Percentiles rank a stretch among this genome's conserved stretches.
Evolutionary conservation across 2,888 invertebrate species (phyloP).

Genomic region (Chalcosyrphus nemorum): DNA sequence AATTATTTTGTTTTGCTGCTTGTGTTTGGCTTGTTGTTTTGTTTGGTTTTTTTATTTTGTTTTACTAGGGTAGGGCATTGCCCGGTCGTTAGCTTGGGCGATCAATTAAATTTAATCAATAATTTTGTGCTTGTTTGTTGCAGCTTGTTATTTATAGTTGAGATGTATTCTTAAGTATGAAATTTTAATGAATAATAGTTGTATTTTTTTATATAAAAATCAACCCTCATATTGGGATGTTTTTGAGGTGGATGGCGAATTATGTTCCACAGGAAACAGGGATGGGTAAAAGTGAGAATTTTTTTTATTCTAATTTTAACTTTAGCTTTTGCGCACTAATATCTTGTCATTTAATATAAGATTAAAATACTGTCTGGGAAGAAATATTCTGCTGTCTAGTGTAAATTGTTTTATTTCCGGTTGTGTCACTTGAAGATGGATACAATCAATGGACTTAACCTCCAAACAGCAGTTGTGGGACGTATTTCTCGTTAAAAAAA

Average conservation of each 20-base stretch:
- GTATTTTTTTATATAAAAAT: background rate
- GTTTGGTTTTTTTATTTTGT: background rate
- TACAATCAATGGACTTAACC: background rate
- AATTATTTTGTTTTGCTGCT: slow-evolving; percentile 49
- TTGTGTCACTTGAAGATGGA: background rate
- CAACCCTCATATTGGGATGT: background rate
- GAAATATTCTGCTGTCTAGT: background rate
- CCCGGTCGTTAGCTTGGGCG: slow-evolving; percentile 10
- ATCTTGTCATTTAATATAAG: background rate
- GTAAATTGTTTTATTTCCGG: background rate
- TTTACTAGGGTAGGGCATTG: slow-evolving; percentile 54
- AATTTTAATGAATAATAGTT: background rate
- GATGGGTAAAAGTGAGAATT: background rate
- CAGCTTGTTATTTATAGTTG: slow-evolving; percentile 4
- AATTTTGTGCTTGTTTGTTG: slow-evolving; percentile 18
- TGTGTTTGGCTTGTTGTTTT: background rate
- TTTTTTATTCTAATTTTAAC: background rate
- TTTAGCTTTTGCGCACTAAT: background rate
- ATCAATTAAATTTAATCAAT: slow-evolving; percentile 64
- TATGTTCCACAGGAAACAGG: background rate
- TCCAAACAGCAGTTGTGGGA: too few relatives aligned
- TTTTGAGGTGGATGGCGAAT: background rate
- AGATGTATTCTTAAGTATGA: background rate
- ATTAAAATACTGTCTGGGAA: background rate
- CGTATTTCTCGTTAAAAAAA: too few relatives aligned